Percentiles rank a stretch among this genome's conserved stretches.
phyloP scores from a whole-genome alignment of 1,140 invertebrate genomes.

The Drosophila rhopaloa region DNA sequence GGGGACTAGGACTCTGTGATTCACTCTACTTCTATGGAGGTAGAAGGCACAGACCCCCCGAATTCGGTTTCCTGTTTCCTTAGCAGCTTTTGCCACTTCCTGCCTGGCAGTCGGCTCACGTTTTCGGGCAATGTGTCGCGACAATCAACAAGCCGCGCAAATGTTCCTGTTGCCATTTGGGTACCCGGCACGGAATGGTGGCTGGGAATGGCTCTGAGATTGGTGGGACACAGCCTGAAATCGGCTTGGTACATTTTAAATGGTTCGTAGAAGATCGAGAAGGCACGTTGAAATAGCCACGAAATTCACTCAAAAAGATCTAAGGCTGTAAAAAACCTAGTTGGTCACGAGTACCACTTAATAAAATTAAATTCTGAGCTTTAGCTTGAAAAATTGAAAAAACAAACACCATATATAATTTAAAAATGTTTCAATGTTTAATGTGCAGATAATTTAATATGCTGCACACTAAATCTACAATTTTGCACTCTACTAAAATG shows the following conservation, averaged over 20 bases:
- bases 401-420: too few species aligned
- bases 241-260: not conserved
- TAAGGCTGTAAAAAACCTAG: too few species aligned
- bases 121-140: conserved; percentile 79
- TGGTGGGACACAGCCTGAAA: conserved; percentile 4
- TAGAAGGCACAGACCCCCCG: too few species aligned
- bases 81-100: conserved; percentile 12
- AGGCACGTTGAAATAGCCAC: not conserved
- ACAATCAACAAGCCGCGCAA: conserved; percentile 73
- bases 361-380: too few species aligned
- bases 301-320: not conserved
- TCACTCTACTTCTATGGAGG: conserved; percentile 3
- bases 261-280: conserved; percentile 1
- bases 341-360: too few species aligned
- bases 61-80: conserved; percentile 31
- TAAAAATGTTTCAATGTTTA: too few species aligned
- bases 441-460: too few species aligned
- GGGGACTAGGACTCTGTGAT: conserved; percentile 44
- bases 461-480: not conserved
- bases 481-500: too few species aligned
- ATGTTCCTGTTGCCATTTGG: conserved; percentile 47
- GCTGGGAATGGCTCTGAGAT: conserved; percentile 10
- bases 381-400: too few species aligned
- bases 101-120: conserved; percentile 67
- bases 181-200: conserved; percentile 21